Conservation (phyloP, 2,888 invertebrate genomes). For the Dynastes grantii region DNA sequence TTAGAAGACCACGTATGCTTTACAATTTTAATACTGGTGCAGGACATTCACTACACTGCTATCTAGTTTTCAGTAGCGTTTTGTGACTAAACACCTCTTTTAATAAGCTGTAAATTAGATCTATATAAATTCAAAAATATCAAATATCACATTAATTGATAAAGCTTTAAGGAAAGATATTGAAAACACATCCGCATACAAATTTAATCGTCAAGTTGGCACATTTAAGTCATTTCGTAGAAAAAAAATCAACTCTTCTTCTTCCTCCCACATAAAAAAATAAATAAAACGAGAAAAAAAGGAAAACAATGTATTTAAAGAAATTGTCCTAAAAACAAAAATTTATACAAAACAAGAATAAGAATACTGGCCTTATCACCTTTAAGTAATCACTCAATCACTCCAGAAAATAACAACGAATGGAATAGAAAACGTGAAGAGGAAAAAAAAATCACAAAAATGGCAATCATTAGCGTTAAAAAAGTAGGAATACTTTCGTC, state of each 20-base stretch:
- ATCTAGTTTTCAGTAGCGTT: too few species aligned
- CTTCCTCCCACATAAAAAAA: too few species aligned
- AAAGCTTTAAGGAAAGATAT: not conserved
- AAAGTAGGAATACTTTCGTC: slow-evolving; percentile 18
- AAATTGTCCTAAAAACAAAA: slow-evolving; percentile 32
- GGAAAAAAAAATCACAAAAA: slow-evolving; percentile 48
- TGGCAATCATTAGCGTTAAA: slow-evolving; percentile 42
- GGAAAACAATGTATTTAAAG: slow-evolving; percentile 39
- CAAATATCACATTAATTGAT: too few species aligned
- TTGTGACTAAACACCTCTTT: too few species aligned
- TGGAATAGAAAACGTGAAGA: slow-evolving; percentile 27
- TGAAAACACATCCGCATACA: slow-evolving; percentile 17
- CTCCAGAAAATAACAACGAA: slow-evolving; percentile 14
- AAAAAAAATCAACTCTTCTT: too few species aligned
- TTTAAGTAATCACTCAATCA: not conserved
- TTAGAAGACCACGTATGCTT: too few species aligned
- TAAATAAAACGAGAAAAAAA: slow-evolving; percentile 37
- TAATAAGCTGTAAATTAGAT: too few species aligned
- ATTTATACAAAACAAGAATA: slow-evolving; percentile 6
- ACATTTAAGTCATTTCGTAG: not conserved
- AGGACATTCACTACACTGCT: too few species aligned
- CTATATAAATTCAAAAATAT: too few species aligned
- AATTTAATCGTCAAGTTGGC: slow-evolving; percentile 10
- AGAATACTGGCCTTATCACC: slow-evolving; percentile 37
- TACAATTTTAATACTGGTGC: too few species aligned